Evolutionary conservation across 30 jellyfish, hydroid and myxozoan genomes (phyloP).

Genomic region (Hydractinia symbiolongicarpus): DNA sequence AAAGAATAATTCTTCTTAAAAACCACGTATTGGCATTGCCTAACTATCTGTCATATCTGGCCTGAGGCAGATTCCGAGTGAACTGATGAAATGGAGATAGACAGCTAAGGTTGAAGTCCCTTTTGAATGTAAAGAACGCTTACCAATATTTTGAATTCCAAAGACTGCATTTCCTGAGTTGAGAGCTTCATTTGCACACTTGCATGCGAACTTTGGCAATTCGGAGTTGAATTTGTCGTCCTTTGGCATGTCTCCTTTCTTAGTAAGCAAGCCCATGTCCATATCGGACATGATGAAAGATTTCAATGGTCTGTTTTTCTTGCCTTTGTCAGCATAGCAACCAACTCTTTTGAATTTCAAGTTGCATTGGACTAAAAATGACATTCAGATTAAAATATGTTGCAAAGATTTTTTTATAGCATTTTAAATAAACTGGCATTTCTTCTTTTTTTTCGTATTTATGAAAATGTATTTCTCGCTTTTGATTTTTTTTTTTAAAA

Average conservation of each 20-base stretch:
- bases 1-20: not conserved
- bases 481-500: too few relatives aligned
- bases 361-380: slow-evolving; percentile 74
- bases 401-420: not conserved
- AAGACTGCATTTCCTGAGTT: slow-evolving; percentile 87
- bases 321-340: slow-evolving; percentile 59
- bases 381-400: not conserved
- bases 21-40: not conserved
- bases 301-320: slow-evolving; percentile 52
- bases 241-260: slow-evolving; percentile 61
- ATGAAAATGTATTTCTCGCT: too few relatives aligned
- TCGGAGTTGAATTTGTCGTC: slow-evolving; percentile 53
- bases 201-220: slow-evolving; percentile 80
- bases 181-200: slow-evolving; percentile 95
- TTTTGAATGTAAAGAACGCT: not conserved
- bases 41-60: not conserved
- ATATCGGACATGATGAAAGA: slow-evolving; percentile 74
- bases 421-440: not conserved
- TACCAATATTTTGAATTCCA: slow-evolving; percentile 87
- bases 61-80: too few relatives aligned
- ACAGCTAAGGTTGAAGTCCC: not conserved
- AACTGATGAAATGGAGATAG: too few relatives aligned
- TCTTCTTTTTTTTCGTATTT: not conserved
- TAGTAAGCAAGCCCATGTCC: slow-evolving; percentile 51
- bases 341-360: slow-evolving; percentile 85